Conservation (phyloP, 2,888 invertebrate species). For the Tenthredo distinguenda region DNA sequence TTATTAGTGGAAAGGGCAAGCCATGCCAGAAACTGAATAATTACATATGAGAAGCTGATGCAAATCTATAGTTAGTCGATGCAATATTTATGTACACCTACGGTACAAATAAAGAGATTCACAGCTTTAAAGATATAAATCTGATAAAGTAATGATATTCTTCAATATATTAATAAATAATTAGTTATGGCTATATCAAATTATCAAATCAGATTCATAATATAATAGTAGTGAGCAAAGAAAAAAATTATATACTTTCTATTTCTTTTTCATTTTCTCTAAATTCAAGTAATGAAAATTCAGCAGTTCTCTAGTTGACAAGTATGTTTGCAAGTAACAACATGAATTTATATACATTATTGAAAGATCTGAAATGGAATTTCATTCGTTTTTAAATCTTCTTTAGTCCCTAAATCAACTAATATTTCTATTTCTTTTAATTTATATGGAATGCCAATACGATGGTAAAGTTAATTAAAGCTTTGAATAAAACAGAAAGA, state of each 20-base stretch:
- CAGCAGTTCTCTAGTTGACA: neutral
- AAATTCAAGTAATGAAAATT: slow-evolving; percentile 46
- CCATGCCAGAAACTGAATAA: slow-evolving; percentile 20
- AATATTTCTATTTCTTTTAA: neutral
- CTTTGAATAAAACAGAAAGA: neutral
- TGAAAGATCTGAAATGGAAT: neutral
- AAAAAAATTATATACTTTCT: neutral
- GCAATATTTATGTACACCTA: neutral
- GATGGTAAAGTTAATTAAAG: slow-evolving; percentile 4
- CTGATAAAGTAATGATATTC: slow-evolving; percentile 18
- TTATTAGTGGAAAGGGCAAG: slow-evolving; percentile 14
- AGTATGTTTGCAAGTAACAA: neutral
- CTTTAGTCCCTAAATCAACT: neutral
- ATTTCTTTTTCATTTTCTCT: neutral
- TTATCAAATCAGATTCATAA: slow-evolving; percentile 25
- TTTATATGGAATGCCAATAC: neutral
- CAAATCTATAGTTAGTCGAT: slow-evolving; percentile 27
- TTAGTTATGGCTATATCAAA: slow-evolving; percentile 27
- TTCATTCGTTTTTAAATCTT: neutral
- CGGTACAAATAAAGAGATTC: slow-evolving; percentile 25
- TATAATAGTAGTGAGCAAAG: slow-evolving; percentile 44
- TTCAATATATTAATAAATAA: slow-evolving; percentile 38
- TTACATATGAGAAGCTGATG: slow-evolving; percentile 14
- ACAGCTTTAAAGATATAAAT: slow-evolving; percentile 35
- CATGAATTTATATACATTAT: neutral